phyloP scores from a whole-genome alignment of 2,113 vertebrate species.

The Crotalus viridis region DNA sequence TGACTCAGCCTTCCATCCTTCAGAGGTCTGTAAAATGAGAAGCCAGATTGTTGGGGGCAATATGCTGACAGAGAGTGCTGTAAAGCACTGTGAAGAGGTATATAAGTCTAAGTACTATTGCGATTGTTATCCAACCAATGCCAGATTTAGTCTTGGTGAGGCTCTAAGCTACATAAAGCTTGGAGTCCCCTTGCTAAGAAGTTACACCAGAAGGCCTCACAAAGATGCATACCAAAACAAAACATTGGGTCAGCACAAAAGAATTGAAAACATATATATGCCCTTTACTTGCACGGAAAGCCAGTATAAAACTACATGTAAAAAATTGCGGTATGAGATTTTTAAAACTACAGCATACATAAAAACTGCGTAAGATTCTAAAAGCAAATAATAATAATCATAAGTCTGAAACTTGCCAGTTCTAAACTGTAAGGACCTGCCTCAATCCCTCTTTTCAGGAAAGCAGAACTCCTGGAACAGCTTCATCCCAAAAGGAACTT shows the following conservation, averaged over 20 bases:
- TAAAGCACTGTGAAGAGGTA: background rate
- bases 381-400: background rate
- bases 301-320: too few species aligned
- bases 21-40: background rate
- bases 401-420: background rate
- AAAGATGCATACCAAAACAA: background rate
- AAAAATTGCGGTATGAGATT: background rate
- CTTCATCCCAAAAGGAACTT: too few species aligned
- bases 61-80: background rate
- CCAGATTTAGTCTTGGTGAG: background rate
- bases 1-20: background rate
- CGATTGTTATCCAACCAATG: background rate
- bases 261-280: background rate
- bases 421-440: background rate
- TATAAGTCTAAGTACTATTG: background rate
- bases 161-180: background rate
- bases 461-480: too few species aligned
- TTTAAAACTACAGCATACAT: background rate
- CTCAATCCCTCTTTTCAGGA: too few species aligned
- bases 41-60: background rate
- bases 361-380: background rate
- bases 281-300: too few species aligned
- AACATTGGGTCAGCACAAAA: background rate
- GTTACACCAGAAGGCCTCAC: background rate
- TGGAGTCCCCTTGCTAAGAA: background rate